These are phyloP conservation scores for Lycophotia porphyrea DNA, from an alignment of 2,888 invertebrate species.

Conservation along the genomic window DNA sequence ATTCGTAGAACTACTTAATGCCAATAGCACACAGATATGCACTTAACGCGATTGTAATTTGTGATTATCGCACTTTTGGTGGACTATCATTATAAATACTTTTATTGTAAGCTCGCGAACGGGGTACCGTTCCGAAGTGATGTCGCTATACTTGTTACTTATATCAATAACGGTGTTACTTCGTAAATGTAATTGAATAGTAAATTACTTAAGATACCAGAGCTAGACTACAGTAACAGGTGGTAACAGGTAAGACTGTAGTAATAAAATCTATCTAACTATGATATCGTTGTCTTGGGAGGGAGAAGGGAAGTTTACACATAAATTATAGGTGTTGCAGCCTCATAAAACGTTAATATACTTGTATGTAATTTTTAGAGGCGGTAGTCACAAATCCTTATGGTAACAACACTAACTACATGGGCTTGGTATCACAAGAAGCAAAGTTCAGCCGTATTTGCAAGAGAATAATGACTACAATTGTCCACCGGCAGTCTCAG, in stretches of 20 bases:
- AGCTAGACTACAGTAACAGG: too few species aligned
- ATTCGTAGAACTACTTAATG: conserved; percentile 32
- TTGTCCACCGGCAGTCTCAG: conserved; percentile 30
- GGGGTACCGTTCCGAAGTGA: conserved; percentile 40
- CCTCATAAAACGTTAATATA: conserved; percentile 23
- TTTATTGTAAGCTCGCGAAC: conserved; percentile 20
- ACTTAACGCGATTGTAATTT: conserved; percentile 39
- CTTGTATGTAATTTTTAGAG: conserved; percentile 28
- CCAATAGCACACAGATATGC: conserved; percentile 20
- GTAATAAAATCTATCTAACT: conserved; percentile 6
- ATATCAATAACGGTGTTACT: conserved; percentile 52
- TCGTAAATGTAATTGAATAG: conserved; percentile 53
- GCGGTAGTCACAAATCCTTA: conserved; percentile 29
- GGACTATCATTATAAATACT: conserved; percentile 43
- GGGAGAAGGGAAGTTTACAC: neutral
- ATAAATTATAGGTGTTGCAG: conserved; percentile 15
- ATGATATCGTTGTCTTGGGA: conserved; percentile 11
- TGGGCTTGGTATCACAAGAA: neutral
- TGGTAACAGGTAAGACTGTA: conserved; percentile 1
- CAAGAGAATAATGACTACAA: conserved; percentile 18
- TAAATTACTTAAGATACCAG: conserved; percentile 35
- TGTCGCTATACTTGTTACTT: conserved; percentile 35
- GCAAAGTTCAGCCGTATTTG: conserved; percentile 30
- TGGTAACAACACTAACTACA: conserved; percentile 26
- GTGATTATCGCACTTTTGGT: conserved; percentile 40